Evolutionary conservation across 2,888 invertebrate species (phyloP), one percentile per base, ranked within the genome.

Genomic region (Amblyjoppa proteus): DNA sequence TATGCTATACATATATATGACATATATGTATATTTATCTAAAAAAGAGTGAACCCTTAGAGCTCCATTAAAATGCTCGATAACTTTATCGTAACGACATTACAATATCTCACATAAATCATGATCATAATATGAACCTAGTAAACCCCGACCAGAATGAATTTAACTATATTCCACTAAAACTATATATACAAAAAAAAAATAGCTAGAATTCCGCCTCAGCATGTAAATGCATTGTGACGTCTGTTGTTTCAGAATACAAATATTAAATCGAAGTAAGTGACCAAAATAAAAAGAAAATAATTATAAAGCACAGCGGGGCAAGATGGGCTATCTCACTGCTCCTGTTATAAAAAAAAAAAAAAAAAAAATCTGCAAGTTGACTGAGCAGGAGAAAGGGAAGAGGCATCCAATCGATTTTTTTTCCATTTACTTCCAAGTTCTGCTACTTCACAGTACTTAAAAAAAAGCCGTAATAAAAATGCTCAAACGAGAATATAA

Each of bases 211-310:
- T 56, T 83, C 84, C 85, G 87, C 73, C 83, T 85, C 84, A 89
- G 92, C 91, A 91, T 91, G 92, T 89, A 66, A 85, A 89, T 90
- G 90, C 91, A 91, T 91, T 88, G 89, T 91, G 89, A 79, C 87
- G 81, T 89, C 87, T 89, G 81, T 90, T 85, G 74, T 87, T 79
- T 86, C 38, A 66, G 49, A 76, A 80, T 75, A 45, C 45, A 45
- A 45, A 11, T 45, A 45, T 45, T 45, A 45, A 45, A 45, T 45
- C 11, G 13, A 13, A 13, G 45, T 13, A 11, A 13, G 13, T 3
- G 13, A 28, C 9, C 11, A 56, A 56, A 56, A 9, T 69, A n/a
- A 80, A 73, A 25, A 3, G 28, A 66, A 75, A 49, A 56, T 66
- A 51, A 80, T 53, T 25, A 31, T 45, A 13, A 45, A 45, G 13